phyloP scores from a whole-genome alignment of 1,140 invertebrate genomes.

The Drosophila jambulina region DNA sequence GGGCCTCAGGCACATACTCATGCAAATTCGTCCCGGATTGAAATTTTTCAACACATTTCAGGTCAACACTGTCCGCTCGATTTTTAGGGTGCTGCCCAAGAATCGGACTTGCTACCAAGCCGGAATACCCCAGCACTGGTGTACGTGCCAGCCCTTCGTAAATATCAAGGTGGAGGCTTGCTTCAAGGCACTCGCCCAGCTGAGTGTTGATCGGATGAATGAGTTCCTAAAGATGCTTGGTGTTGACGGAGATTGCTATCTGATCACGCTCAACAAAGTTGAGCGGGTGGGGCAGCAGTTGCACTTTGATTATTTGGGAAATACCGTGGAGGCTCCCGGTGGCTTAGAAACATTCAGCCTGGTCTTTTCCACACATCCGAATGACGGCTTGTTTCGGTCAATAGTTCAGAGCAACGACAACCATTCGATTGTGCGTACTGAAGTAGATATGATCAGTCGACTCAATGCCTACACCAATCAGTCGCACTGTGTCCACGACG shows the following conservation, averaged over 20 bases:
- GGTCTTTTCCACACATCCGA: not conserved
- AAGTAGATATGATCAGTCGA: slow-evolving; percentile 6
- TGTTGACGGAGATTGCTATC: not conserved
- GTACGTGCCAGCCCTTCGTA: slow-evolving; percentile 88
- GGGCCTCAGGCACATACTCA: slow-evolving; percentile 87
- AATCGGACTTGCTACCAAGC: slow-evolving; percentile 90
- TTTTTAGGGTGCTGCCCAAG: slow-evolving; percentile 88
- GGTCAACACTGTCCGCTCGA: slow-evolving; percentile 86
- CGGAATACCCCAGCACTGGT: slow-evolving; percentile 90
- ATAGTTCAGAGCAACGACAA: not conserved
- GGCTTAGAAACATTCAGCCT: not conserved
- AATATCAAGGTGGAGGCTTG: not conserved
- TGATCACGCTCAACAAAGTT: not conserved
- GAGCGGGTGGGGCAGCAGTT: not conserved
- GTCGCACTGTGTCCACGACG: slow-evolving; percentile 4
- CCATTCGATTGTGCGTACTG: not conserved
- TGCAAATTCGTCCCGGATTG: slow-evolving; percentile 88
- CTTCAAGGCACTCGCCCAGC: slow-evolving; percentile 81
- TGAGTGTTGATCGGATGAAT: slow-evolving; percentile 11
- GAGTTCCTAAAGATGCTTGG: not conserved
- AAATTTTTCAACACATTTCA: slow-evolving; percentile 70
- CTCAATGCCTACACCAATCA: not conserved
- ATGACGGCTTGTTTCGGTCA: not conserved
- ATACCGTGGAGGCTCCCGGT: not conserved
- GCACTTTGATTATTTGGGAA: not conserved